These are phyloP conservation scores for Drosophila neutralis DNA, from an alignment of 2,888 invertebrate species.

Conservation along the genomic window DNA sequence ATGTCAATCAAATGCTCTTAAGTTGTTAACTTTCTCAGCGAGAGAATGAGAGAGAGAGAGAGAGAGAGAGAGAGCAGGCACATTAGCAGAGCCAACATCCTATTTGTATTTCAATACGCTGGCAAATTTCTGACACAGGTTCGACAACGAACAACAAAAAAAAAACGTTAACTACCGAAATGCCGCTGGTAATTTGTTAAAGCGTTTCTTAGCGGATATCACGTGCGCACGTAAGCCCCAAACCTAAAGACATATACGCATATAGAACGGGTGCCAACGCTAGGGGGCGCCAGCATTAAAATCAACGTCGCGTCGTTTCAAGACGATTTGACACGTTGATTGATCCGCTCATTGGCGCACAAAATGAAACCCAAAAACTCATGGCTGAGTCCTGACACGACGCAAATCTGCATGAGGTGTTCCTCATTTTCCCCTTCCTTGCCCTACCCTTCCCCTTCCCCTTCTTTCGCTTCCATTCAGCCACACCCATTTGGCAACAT, in stretches of 20 bases:
- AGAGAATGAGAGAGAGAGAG: neutral
- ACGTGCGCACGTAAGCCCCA: constrained; percentile 63
- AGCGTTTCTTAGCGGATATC: constrained; percentile 77
- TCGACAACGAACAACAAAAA: constrained; percentile 19
- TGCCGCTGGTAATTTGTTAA: constrained; percentile 75
- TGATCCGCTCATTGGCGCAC: constrained; percentile 80
- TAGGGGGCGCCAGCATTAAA: constrained; percentile 54
- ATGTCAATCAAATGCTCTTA: constrained; percentile 77
- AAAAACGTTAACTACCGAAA: constrained; percentile 62
- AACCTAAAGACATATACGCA: constrained; percentile 7
- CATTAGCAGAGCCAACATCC: constrained; percentile 15
- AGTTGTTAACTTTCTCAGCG: constrained; percentile 53
- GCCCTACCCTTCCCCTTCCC: neutral
- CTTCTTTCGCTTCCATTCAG: neutral
- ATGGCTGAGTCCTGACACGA: constrained; percentile 48
- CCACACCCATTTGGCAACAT: constrained; percentile 25
- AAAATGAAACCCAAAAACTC: constrained; percentile 64
- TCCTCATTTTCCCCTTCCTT: neutral
- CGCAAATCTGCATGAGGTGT: constrained; percentile 54
- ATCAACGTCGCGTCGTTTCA: constrained; percentile 70
- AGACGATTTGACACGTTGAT: constrained; percentile 80
- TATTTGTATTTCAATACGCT: constrained; percentile 31
- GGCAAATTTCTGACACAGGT: constrained; percentile 65
- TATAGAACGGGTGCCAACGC: constrained; percentile 3
- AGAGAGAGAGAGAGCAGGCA: neutral